phyloP scores from a whole-genome alignment of 2,888 invertebrate genomes.

The Drosophila lacicola region DNA sequence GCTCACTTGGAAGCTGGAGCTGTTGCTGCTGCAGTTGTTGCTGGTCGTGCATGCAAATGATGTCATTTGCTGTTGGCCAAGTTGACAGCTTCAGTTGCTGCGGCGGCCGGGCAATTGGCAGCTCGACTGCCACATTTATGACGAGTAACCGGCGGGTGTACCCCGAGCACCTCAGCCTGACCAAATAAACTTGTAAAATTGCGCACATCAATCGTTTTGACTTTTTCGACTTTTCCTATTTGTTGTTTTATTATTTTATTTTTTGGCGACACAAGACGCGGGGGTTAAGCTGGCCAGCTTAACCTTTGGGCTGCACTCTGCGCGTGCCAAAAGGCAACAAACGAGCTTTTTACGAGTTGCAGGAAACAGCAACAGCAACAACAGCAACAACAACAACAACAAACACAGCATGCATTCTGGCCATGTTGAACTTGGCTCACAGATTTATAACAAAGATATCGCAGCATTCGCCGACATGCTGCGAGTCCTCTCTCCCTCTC shows the following conservation, averaged over 20 bases:
- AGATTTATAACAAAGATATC: conserved; percentile 84
- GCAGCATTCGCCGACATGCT: conserved; percentile 75
- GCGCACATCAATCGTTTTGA: conserved; percentile 63
- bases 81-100: conserved; percentile 40
- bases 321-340: conserved; percentile 80
- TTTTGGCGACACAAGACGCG: conserved; percentile 21
- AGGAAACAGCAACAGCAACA: conserved; percentile 49
- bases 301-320: conserved; percentile 72
- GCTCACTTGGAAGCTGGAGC: conserved; percentile 56
- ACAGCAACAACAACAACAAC: conserved; percentile 60
- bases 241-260: conserved; percentile 12
- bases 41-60: conserved; percentile 49
- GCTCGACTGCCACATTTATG: conserved; percentile 60
- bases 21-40: conserved; percentile 5
- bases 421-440: conserved; percentile 76
- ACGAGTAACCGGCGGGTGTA: conserved; percentile 1
- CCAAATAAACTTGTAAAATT: conserved; percentile 61
- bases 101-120: conserved; percentile 48
- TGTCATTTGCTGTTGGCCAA: conserved; percentile 52
- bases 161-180: background rate
- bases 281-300: conserved; percentile 74
- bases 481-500: conserved; percentile 50
- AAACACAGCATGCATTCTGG: conserved; percentile 71
- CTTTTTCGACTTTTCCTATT: conserved; percentile 27
- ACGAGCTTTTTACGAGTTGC: conserved; percentile 77